These are phyloP conservation scores for Halictus rubicundus DNA, from an alignment of 1,140 invertebrate genomes.

Conservation along the genomic window DNA sequence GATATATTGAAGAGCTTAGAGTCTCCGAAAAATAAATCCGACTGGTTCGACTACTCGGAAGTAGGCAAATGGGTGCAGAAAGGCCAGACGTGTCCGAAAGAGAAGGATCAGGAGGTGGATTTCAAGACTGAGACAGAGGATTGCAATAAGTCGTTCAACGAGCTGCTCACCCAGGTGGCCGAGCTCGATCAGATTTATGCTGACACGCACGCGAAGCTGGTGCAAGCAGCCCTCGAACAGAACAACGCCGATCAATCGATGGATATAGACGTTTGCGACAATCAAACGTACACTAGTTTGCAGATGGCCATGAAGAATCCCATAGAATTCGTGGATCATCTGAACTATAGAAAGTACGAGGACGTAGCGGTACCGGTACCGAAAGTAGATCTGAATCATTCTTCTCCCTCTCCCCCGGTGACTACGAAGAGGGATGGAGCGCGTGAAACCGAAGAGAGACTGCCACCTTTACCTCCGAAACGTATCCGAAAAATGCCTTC, in stretches of 20 bases:
- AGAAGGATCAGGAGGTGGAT: conserved; percentile 58
- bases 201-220: conserved; percentile 82
- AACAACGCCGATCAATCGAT: conserved; percentile 71
- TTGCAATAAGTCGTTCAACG: conserved; percentile 84
- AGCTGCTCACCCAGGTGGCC: conserved; percentile 86
- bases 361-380: conserved; percentile 73
- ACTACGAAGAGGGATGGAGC: conserved; percentile 79
- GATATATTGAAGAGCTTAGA: conserved; percentile 5
- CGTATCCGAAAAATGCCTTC: conserved; percentile 85
- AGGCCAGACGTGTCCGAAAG: conserved; percentile 68
- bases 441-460: conserved; percentile 81
- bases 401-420: conserved; percentile 51
- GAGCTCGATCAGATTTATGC: conserved; percentile 89
- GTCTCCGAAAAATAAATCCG: conserved; percentile 53
- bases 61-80: conserved; percentile 74
- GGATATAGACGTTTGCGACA: conserved; percentile 86
- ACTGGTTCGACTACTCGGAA: conserved; percentile 77
- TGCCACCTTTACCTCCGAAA: conserved; percentile 90
- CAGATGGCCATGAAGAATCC: conserved; percentile 94
- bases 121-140: conserved; percentile 62
- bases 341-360: conserved; percentile 81
- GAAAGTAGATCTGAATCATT: conserved; percentile 3
- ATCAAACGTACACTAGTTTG: conserved; percentile 89
- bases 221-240: conserved; percentile 55
- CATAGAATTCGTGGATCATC: conserved; percentile 81